A percentile compares a stretch with the other conserved stretches of the same genome.
phyloP scores from a whole-genome alignment of 2,797 vertebrate genomes.

The Spheniscus humboldti region DNA sequence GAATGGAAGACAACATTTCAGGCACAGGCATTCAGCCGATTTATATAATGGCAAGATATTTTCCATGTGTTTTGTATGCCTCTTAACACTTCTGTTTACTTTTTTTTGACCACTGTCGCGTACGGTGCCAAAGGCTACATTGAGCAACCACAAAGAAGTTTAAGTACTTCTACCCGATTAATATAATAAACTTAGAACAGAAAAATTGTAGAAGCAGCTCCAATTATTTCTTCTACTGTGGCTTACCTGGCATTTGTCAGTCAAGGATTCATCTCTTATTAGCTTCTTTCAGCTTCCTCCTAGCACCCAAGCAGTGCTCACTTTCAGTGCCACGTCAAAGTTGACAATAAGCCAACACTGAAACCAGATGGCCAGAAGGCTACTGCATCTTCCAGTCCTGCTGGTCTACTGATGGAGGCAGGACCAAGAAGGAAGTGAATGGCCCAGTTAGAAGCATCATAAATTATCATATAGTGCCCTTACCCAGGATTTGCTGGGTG shows the following conservation, averaged over 20 bases:
- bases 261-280: neutral
- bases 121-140: constrained; percentile 41
- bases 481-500: neutral
- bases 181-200: constrained; percentile 8
- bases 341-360: neutral
- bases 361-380: neutral
- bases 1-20: neutral
- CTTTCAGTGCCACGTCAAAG: neutral
- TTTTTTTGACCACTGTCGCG: constrained; percentile 34
- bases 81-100: constrained; percentile 59
- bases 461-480: accelerated
- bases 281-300: neutral
- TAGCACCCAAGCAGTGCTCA: neutral
- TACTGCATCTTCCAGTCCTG: neutral
- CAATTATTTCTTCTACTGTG: neutral
- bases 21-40: neutral
- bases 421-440: accelerated
- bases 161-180: constrained; percentile 27
- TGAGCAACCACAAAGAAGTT: constrained; percentile 48
- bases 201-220: neutral
- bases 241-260: constrained; percentile 2
- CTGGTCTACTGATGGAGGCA: neutral
- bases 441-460: neutral
- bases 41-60: constrained; percentile 52
- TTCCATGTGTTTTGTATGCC: constrained; percentile 50